These are phyloP conservation scores for Sparus aurata DNA, from an alignment of 2,797 vertebrate species.

Conservation along the genomic window DNA sequence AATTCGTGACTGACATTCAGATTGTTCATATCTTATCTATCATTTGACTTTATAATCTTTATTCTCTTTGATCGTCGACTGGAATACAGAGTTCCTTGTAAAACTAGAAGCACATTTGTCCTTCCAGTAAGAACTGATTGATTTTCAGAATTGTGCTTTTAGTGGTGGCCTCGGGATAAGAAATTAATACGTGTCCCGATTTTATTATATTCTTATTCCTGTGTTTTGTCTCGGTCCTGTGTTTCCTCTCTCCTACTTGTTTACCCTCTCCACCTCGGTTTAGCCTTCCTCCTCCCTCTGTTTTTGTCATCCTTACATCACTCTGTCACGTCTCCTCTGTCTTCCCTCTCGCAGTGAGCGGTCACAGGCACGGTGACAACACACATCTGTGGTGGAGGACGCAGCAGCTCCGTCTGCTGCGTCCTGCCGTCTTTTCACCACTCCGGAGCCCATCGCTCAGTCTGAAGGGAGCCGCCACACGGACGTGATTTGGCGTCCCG, in stretches of 20 bases:
- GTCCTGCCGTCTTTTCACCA: conserved; percentile 15
- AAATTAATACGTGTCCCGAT: background rate
- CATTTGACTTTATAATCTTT: background rate
- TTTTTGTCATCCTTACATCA: conserved; percentile 24
- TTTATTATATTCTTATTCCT: conserved; percentile 6
- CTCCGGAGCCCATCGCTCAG: conserved; percentile 55
- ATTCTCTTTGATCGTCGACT: background rate
- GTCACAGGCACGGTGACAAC: conserved; percentile 39
- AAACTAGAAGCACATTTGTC: background rate
- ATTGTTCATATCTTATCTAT: background rate
- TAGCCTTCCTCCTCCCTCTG: background rate
- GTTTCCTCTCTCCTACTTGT: background rate
- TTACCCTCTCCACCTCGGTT: background rate
- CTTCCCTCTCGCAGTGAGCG: conserved; percentile 7
- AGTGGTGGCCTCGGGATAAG: background rate
- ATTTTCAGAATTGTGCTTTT: background rate
- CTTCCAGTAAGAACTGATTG: background rate
- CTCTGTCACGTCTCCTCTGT: conserved; percentile 9
- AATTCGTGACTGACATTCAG: conserved; percentile 5
- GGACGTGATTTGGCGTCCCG: conserved; percentile 28
- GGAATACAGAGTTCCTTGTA: background rate
- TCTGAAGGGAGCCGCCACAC: conserved; percentile 48
- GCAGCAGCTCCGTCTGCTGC: conserved; percentile 2
- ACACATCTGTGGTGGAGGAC: conserved; percentile 47
- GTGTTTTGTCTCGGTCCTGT: background rate